Evolutionary conservation across 2,888 invertebrate genomes (phyloP), one percentile per base, ranked within the genome.

Genomic region (Hesperia comma): DNA sequence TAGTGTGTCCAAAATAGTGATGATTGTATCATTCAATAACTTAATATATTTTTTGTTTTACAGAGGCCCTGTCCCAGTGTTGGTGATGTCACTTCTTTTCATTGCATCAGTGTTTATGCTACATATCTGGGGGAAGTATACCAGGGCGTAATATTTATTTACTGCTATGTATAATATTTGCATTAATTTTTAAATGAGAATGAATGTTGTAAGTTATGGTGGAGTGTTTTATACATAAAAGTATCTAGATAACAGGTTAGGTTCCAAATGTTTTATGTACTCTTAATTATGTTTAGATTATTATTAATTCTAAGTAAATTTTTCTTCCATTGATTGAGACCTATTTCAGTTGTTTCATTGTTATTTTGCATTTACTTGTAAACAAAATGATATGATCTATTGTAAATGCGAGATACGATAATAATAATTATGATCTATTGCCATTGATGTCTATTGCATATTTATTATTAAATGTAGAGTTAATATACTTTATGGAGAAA

Each of bases 41-140:
- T 63, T 68, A 56, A 41, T 43, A 33, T 64, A 17, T 6, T 76
- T 75, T 79, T 85, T 79, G 83, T 82, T 73, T 95, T 95, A 56
- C 94, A 98, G 98, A 77, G 99, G 99, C 69, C 99, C 99, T 79
- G 99, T 99, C 76, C 99, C 99, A 79, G 99, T 99, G 40, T 93
- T 99, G 82, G 99, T 99, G 68, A 99, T 99, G 99, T 99, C 99
- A 69, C 95, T 99, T 63, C 95, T 99, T 63, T 99, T 99, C 93
- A 99, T 99, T 83, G 99, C 99, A 26, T 99, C 99, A 62, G 99
- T 99, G 64, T 99, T 99, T 89, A 99, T 99, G 98, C 95, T 99
- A 75, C 99, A 99, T 94, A 99, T 99, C 87, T 99, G 99, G 99
- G 99, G 99, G 86, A 99, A 99, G 94, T 98, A 98, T 90, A 98